phyloP scores from a whole-genome alignment of 1,140 invertebrate species.

The Drosophila willistoni region DNA sequence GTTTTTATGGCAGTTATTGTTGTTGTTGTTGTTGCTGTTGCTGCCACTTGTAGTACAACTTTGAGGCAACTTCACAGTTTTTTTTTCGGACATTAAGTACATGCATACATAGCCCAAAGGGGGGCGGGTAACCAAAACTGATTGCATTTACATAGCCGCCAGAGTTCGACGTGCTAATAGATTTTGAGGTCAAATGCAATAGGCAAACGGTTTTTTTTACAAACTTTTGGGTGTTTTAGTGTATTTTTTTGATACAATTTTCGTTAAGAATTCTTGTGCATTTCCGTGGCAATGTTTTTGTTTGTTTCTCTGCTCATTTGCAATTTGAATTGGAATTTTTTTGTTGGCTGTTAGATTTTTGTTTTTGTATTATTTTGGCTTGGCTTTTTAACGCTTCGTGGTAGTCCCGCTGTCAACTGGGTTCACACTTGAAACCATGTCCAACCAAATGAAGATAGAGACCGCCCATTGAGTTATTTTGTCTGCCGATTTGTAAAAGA shows the following conservation, averaged over 20 bases:
- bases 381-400: slow-evolving; percentile 70
- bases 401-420: slow-evolving; percentile 70
- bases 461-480: slow-evolving; percentile 63
- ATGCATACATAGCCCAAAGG: slow-evolving; percentile 32
- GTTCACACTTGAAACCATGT: slow-evolving; percentile 63
- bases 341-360: not conserved
- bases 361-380: not conserved
- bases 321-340: slow-evolving; percentile 52
- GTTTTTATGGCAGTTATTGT: slow-evolving; percentile 50
- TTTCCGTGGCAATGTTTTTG: slow-evolving; percentile 72
- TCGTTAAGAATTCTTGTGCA: slow-evolving; percentile 74
- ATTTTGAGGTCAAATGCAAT: slow-evolving; percentile 80
- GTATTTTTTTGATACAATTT: slow-evolving; percentile 73
- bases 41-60: slow-evolving; percentile 17
- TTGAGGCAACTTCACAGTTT: slow-evolving; percentile 70
- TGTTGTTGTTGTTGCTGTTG: slow-evolving; percentile 36
- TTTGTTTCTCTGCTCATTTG: slow-evolving; percentile 68
- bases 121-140: slow-evolving; percentile 36
- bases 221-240: slow-evolving; percentile 28
- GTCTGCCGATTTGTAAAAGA: slow-evolving; percentile 46
- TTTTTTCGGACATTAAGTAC: slow-evolving; percentile 48
- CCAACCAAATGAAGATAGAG: slow-evolving; percentile 18
- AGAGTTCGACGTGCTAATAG: slow-evolving; percentile 81
- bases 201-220: slow-evolving; percentile 61
- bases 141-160: slow-evolving; percentile 75